These are phyloP conservation scores for Sebastes iracundus DNA, from an alignment of 2,797 vertebrate genomes.

Conservation along the genomic window DNA sequence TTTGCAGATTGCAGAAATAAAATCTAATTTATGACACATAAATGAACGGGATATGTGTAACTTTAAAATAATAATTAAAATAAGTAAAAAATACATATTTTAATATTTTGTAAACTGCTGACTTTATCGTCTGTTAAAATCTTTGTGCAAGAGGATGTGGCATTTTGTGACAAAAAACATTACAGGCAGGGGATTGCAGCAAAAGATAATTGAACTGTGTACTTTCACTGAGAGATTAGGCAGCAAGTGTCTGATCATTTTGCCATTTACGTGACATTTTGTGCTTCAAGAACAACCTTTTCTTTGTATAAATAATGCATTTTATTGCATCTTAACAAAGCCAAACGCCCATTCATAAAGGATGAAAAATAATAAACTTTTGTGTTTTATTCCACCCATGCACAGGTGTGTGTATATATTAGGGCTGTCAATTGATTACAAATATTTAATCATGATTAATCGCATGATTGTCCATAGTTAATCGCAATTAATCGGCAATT, in stretches of 20 bases:
- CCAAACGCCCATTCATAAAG: neutral
- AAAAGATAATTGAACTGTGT: neutral
- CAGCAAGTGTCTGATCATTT: neutral
- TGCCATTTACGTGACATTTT: constrained; percentile 47
- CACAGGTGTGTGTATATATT: neutral
- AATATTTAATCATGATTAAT: too few relatives aligned
- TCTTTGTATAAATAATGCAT: neutral
- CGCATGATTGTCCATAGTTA: too few relatives aligned
- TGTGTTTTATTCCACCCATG: neutral
- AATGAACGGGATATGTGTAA: neutral
- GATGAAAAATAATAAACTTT: neutral
- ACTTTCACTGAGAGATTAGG: neutral
- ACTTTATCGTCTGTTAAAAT: neutral
- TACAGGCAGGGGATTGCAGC: neutral
- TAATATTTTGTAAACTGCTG: neutral
- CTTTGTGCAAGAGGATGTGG: neutral
- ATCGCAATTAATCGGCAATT: accelerated
- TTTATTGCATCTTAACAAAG: neutral
- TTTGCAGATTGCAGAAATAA: neutral
- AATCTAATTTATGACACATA: neutral
- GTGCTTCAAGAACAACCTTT: neutral
- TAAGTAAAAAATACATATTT: too few relatives aligned
- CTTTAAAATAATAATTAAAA: neutral
- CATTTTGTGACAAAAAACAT: neutral
- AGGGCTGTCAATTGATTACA: too few relatives aligned